A percentile compares a stretch with the other conserved stretches of the same genome.
These are phyloP conservation scores for Andrena minutula DNA, from an alignment of 2,888 invertebrate species.

Conservation along the genomic window DNA sequence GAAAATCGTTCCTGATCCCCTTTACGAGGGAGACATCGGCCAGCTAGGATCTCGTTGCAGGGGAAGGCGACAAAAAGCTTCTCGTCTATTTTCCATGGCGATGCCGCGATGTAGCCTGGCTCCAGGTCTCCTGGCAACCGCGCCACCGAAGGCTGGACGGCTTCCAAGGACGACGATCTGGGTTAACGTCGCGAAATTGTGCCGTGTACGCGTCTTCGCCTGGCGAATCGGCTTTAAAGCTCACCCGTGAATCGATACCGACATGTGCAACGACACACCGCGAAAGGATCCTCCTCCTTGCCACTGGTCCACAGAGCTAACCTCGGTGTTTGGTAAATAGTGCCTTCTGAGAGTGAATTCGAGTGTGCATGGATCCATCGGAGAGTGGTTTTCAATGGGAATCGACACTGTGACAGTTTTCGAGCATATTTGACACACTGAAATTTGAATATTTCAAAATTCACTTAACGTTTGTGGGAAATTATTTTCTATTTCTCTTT, in stretches of 20 bases:
- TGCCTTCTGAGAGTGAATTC: neutral
- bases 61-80: constrained; percentile 63
- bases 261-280: constrained; percentile 33
- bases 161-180: constrained; percentile 79
- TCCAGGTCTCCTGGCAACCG: constrained; percentile 76
- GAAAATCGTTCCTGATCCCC: constrained; percentile 69
- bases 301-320: neutral
- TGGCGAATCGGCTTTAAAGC: constrained; percentile 64
- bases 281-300: constrained; percentile 25
- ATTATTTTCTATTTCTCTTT: too few relatives aligned
- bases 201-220: constrained; percentile 69
- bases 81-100: constrained; percentile 66
- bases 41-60: constrained; percentile 53
- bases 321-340: constrained; percentile 1
- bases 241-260: constrained; percentile 61
- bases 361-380: neutral
- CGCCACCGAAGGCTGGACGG: constrained; percentile 74
- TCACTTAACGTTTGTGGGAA: too few relatives aligned
- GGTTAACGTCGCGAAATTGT: constrained; percentile 79
- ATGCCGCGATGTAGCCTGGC: constrained; percentile 58
- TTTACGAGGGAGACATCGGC: constrained; percentile 58
- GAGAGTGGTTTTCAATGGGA: too few relatives aligned
- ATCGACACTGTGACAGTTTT: neutral
- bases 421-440: neutral
- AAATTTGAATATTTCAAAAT: too few relatives aligned